These are phyloP conservation scores for Noctua janthe DNA, from an alignment of 2,888 invertebrate species.

Conservation along the genomic window DNA sequence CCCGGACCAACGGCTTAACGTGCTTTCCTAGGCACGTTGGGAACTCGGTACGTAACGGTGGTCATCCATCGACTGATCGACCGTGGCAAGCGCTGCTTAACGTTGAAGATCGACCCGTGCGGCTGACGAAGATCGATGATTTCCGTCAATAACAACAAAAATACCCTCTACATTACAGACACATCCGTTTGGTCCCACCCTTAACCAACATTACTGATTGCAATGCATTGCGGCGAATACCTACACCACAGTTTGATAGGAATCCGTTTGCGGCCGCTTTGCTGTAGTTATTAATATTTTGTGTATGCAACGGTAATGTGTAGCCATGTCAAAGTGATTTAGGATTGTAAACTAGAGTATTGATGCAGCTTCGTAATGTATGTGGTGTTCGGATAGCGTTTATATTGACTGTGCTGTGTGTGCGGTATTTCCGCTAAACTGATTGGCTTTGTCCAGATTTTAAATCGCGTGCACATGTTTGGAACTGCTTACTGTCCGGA, in stretches of 20 bases:
- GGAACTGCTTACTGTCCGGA: background rate
- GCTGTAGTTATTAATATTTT: conserved; percentile 50
- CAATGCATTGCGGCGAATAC: conserved; percentile 24
- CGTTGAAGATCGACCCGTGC: too few relatives aligned
- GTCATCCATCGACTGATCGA: background rate
- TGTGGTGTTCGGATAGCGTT: background rate
- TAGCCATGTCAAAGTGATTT: conserved; percentile 42
- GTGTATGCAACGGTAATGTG: conserved; percentile 32
- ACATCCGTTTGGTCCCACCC: background rate
- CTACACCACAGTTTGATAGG: conserved; percentile 59
- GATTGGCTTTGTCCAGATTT: background rate
- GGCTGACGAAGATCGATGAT: background rate
- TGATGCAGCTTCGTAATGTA: conserved; percentile 40
- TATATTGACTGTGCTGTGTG: background rate
- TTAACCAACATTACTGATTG: conserved; percentile 42
- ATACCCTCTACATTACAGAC: background rate
- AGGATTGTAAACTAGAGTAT: conserved; percentile 20
- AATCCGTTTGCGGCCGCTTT: conserved; percentile 51
- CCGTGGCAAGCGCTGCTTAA: background rate
- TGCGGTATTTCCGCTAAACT: too few relatives aligned
- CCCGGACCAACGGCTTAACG: too few relatives aligned
- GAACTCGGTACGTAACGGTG: background rate
- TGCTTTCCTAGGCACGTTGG: background rate
- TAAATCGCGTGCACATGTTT: background rate
- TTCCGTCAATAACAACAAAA: background rate